These are phyloP conservation scores for Sapajus apella DNA, from an alignment of 2,113 vertebrate genomes.

Conservation along the genomic window DNA sequence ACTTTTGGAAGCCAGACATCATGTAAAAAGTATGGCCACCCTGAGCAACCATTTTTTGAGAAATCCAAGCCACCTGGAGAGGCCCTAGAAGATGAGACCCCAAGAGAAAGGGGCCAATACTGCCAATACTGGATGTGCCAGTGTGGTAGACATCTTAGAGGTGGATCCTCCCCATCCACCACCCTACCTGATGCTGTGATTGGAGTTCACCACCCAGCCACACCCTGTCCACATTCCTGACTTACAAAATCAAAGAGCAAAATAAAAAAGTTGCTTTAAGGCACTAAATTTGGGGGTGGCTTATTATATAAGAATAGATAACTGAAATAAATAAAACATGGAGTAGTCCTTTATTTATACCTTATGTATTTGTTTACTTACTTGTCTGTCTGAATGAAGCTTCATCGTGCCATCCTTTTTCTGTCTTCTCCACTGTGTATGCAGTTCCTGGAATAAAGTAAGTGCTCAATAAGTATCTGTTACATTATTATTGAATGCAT, in stretches of 20 bases:
- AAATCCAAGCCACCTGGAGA: not conserved
- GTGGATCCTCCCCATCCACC: too few relatives aligned
- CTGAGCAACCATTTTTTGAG: not conserved
- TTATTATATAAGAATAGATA: not conserved
- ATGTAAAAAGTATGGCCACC: not conserved
- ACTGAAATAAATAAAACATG: not conserved
- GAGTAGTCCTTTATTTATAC: not conserved
- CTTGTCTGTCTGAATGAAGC: not conserved
- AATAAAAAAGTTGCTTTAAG: not conserved
- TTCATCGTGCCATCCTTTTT: not conserved
- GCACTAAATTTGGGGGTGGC: not conserved
- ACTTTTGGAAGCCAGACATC: not conserved
- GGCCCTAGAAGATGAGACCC: not conserved
- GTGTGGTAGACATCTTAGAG: not conserved
- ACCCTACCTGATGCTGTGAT: not conserved
- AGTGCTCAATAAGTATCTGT: not conserved
- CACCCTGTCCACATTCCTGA: not conserved
- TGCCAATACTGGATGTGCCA: not conserved
- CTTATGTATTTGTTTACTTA: not conserved
- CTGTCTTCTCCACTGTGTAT: not conserved
- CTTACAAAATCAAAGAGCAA: not conserved
- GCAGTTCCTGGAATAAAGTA: slow-evolving; percentile 1
- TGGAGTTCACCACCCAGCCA: not conserved
- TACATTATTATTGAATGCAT: slow-evolving; percentile 8
- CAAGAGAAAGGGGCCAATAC: not conserved